Evolutionary conservation across 2,888 invertebrate species (phyloP).

Genomic region (Malacosoma neustria): DNA sequence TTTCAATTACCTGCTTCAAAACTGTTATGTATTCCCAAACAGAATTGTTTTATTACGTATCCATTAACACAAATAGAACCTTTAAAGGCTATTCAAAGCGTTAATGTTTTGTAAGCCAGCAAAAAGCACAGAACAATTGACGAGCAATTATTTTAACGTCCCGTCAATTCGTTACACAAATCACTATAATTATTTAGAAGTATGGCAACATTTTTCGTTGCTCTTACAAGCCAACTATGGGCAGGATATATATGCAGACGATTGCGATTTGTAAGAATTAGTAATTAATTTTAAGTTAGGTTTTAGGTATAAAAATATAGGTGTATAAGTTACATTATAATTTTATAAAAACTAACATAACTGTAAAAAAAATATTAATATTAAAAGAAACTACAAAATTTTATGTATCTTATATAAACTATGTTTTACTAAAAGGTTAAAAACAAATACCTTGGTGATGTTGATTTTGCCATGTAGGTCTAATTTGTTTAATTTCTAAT

Average conservation of each 20-base stretch:
- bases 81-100: constrained; percentile 8
- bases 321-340: neutral
- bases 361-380: too few relatives aligned
- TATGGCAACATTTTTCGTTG: neutral
- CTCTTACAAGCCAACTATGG: neutral
- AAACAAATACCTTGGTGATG: too few relatives aligned
- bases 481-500: too few relatives aligned
- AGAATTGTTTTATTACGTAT: neutral
- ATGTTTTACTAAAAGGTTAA: too few relatives aligned
- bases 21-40: neutral
- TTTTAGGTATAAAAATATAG: neutral
- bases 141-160: constrained; percentile 8
- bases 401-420: too few relatives aligned
- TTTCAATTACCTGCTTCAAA: neutral
- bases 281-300: too few relatives aligned
- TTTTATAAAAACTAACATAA: neutral
- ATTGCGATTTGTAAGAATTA: too few relatives aligned
- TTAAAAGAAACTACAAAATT: too few relatives aligned
- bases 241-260: too few relatives aligned
- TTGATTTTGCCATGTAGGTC: too few relatives aligned
- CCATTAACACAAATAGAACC: constrained; percentile 9
- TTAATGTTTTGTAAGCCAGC: neutral
- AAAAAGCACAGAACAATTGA: neutral
- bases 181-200: constrained; percentile 16
- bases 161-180: constrained; percentile 16